phyloP scores from a whole-genome alignment of 2,888 invertebrate genomes.

The Micropterix aruncella region DNA sequence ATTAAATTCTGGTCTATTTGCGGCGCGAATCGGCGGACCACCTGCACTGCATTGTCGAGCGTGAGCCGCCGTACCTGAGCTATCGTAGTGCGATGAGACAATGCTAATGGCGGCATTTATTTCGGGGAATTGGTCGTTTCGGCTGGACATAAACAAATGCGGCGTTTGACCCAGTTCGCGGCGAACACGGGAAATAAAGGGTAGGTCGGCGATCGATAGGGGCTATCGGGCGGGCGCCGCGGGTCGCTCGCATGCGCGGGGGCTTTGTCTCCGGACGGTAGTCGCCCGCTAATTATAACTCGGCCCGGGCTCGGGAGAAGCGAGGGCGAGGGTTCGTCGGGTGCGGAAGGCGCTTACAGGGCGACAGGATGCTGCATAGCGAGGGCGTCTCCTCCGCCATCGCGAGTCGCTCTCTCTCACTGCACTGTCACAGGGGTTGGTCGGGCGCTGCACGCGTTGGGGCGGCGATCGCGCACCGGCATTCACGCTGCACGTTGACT shows the following conservation, averaged over 20 bases:
- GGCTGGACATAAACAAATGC: too few species aligned
- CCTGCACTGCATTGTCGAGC: too few species aligned
- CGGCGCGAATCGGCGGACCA: too few species aligned
- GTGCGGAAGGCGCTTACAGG: conserved; percentile 24
- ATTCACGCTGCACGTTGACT: conserved; percentile 40
- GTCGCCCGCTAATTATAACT: neutral
- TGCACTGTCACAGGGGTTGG: too few species aligned
- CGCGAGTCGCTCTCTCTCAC: too few species aligned
- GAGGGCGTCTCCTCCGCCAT: conserved; percentile 32
- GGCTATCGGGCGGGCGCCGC: conserved; percentile 24
- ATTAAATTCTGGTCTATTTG: too few species aligned
- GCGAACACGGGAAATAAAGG: conserved; percentile 33
- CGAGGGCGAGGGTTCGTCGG: neutral
- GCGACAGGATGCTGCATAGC: conserved; percentile 35
- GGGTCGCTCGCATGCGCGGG: conserved; percentile 16
- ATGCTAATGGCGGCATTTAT: too few species aligned
- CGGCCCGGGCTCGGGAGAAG: neutral
- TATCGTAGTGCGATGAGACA: too few species aligned
- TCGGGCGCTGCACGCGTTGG: conserved; percentile 20
- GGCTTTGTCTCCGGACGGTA: neutral
- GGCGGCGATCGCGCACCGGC: conserved; percentile 36
- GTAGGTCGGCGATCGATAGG: conserved; percentile 37
- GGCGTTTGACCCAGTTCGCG: too few species aligned
- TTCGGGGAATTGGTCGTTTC: too few species aligned
- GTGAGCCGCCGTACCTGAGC: too few species aligned